Evolutionary conservation across 1,140 invertebrate genomes (phyloP), one percentile per base, ranked within the genome.

Genomic region (Dreissena rostriformis): DNA sequence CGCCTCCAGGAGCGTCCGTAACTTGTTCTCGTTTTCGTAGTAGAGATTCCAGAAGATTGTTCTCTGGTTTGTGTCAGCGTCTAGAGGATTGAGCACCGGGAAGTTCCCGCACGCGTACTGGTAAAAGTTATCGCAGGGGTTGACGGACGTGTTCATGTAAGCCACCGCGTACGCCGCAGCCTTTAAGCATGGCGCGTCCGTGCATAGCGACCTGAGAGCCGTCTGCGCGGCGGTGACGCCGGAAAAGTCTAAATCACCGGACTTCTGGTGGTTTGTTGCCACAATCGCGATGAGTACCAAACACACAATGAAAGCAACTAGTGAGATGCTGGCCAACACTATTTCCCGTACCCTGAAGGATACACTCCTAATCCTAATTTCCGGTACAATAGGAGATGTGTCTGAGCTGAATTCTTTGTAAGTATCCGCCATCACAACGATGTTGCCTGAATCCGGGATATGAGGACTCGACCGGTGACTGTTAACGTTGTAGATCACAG

Each of bases 111-210:
- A 95, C 2, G 95, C 94, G 81, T 94, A 95, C 65, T 94, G 87
- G 88, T 94, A 95, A 88, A 95, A 95, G 90, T 95, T 93, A 7
- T 93, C 92, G 90, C 95, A 95, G 0, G 95, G 95, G 75, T 95
- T 92, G 0, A 94, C 91, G 15, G 91, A 90, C 17, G 85, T 86
- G 86, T 95, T 94, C 92, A 94, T 93, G 55, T 88, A 87, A 19
- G 79, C 75, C 49, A 89, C 79, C 5, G 84, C 84, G 39, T 89
- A 88, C 0, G 89, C 74, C 0, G 88, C 87, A 14, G 87, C 87
- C 75, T 90, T 88, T 24, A 92, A 81, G 71, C 92, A 92, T 4
- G 83, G 24, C 14, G 86, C 77, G 19, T 82, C 61, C 22, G 88
- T 80, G 72, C 91, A 91, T 8, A 86, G 51, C 19, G 73, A 51